Base-by-base conservation (phyloP, 1,140 invertebrate genomes). In the Harlomillsia oculata region DNA sequence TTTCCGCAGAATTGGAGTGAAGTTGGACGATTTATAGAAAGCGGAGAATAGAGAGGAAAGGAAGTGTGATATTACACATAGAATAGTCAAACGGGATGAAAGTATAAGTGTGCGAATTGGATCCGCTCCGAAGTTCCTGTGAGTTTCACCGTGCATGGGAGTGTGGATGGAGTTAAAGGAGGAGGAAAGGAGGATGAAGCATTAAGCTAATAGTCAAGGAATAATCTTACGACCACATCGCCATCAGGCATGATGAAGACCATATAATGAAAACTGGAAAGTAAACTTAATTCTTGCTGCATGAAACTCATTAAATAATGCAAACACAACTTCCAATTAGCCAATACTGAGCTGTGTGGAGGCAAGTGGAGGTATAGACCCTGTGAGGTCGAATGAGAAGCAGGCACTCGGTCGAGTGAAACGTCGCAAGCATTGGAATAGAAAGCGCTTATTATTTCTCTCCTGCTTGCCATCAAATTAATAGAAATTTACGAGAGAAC, bases 251-350 rank as follows among this genome's bases (percentile, higher is more conserved):
- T 21, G 41, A 21, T 20, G 20, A 44, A 20, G 21, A 41, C 39
- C 39, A 41, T 41, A 41, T 41, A 41, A 41, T 41, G 39, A 41
- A n/a, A n/a, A n/a, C n/a, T n/a, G n/a, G n/a, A n/a, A 41, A 41
- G 41, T 9, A 44, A 44, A 44, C 9, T 44, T 44, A 44, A 44
- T 44, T 44, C 41, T 20, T 44, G 41, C 23, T 23, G 41, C 20
- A 44, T 44, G 21, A 39, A 51, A 37, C 49, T 51, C 34, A 39
- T 51, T 51, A 51, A 37, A 37, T 51, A 51, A 36, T 51, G 49
- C 49, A 39, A 51, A 51, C 49, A 51, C 30, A 37, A 37, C 21
- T 51, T 51, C 49, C 49, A 39, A 51, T 37, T 51, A 37, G 23
- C 32, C 49, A 21, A 44, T 44, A 20, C 20, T n/a, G 26, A 44